Evolutionary conservation across 2,888 invertebrate genomes (phyloP), one percentile per base, ranked within the genome.

Genomic region (Zygothrica quintamaculata): DNA sequence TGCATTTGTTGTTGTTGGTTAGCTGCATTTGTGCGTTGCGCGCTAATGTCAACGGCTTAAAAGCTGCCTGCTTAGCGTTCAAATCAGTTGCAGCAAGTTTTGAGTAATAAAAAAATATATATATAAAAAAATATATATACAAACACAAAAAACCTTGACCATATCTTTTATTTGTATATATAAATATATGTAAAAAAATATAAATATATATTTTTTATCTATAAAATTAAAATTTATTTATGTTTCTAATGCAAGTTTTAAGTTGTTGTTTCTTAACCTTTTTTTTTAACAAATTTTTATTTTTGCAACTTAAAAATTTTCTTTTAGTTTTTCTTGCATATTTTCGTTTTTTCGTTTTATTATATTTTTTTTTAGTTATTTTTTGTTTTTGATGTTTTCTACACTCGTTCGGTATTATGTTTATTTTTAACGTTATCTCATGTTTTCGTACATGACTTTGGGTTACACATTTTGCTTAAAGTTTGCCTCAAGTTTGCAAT

Each of bases 381-480:
- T 29, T 31, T 66, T 67, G 42, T 52, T 60, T 36, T 4, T 12
- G n/a, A 16, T 31, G 64, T 11, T 16, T 13, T 42, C 55, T 47
- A 47, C 36, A 52, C 48, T 44, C 37, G 51, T 59, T 56, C 42
- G 42, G 7, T 22, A 26, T 4, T 26, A 4, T 29, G 29, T 29
- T 3, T 29, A 9, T n/a, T 51, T 55, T 58, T 33, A 42, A 31
- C 65, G 62, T 58, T 67, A 48, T 55, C 46, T 58, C 67, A 40
- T 65, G 66, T 58, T 57, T 74, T 46, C 69, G 77, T 70, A 77
- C 84, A 80, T 84, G 84, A 80, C 84, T 65, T 68, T 74, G 64
- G n/a, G 33, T 7, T 46, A 65, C 65, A 58, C 59, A 44, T 47
- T 53, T 59, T 12, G 8, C 42, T 22, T 25, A 29, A 15, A 42